Conservation (phyloP, 2,113 vertebrate species). For the Sander lucioperca region DNA sequence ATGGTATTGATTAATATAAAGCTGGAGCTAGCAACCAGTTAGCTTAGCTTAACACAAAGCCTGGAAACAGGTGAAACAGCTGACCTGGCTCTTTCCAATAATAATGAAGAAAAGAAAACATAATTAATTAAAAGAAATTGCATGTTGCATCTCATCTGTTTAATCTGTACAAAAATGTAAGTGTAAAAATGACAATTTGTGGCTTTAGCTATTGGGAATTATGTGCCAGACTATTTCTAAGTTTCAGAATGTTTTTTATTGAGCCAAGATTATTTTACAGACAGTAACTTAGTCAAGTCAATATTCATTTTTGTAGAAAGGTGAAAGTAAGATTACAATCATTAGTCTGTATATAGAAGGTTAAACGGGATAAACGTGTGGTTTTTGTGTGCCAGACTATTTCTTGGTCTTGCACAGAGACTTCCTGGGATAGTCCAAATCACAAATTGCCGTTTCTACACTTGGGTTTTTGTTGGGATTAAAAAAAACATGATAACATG, state of each 20-base stretch:
- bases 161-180: neutral
- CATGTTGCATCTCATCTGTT: neutral
- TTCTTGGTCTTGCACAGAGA: neutral
- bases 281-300: too few relatives aligned
- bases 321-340: too few relatives aligned
- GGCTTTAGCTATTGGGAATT: too few relatives aligned
- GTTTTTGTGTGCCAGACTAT: too few relatives aligned
- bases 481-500: neutral
- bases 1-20: neutral
- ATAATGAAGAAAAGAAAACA: too few relatives aligned
- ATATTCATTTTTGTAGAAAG: too few relatives aligned
- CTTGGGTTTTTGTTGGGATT: neutral
- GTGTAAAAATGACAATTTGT: neutral
- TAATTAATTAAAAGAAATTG: neutral
- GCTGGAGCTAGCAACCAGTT: neutral
- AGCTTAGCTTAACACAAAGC: neutral
- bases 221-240: too few relatives aligned
- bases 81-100: neutral
- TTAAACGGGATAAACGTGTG: too few relatives aligned
- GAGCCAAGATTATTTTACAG: too few relatives aligned
- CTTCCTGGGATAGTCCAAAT: neutral
- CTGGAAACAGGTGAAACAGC: neutral
- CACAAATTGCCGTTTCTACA: neutral
- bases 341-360: too few relatives aligned
- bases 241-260: too few relatives aligned